Evolutionary conservation across 2,888 invertebrate species (phyloP), one percentile per base, ranked within the genome.

Genomic region (Apamea sordens): DNA sequence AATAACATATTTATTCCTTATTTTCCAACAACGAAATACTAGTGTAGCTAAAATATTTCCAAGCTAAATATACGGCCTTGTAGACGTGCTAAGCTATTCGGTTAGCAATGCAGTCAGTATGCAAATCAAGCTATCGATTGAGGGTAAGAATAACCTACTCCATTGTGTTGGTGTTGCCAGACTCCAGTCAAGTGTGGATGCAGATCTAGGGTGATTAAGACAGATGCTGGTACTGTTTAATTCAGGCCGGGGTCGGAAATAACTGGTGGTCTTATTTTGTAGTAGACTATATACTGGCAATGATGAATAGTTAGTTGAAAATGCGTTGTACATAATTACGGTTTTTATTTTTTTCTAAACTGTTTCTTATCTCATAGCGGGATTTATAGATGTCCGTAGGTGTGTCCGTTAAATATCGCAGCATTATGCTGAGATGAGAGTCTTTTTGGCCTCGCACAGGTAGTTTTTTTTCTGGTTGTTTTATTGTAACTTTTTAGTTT

Each of bases 71-170:
- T 10, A 73, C 32, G 18, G 13, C 15, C 36, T 63, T 21, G 47
- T 61, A 74, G 67, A 78, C 44, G 3, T 53, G 50, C 32, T 50
- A 67, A 78, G 32, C 18, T 36, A 36, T 63, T 44, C 32, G 8
- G 59, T 70, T 56, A 56, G n/a, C 36, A 53, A 64, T 75, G 75
- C 82, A 73, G 76, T 82, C 69, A 64, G 73, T 70, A 85, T 83
- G 83, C 82, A 77, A 83, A 83, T 83, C 15, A 76, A 75, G 70
- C 32, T 65, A 83, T 86, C 82, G 86, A 83, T 83, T 71, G 82
- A 63, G 47, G 47, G 61, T 82, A 82, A 82, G 77, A 86, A 86
- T 86, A 83, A 85, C 73, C 64, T 56, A 15, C 63, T 70, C 61
- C 61, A 73, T 73, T 70, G 77, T 77, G 64, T 32, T 8, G 10